Conservation (phyloP, 2,113 vertebrate species). For the Xerus inauris region DNA sequence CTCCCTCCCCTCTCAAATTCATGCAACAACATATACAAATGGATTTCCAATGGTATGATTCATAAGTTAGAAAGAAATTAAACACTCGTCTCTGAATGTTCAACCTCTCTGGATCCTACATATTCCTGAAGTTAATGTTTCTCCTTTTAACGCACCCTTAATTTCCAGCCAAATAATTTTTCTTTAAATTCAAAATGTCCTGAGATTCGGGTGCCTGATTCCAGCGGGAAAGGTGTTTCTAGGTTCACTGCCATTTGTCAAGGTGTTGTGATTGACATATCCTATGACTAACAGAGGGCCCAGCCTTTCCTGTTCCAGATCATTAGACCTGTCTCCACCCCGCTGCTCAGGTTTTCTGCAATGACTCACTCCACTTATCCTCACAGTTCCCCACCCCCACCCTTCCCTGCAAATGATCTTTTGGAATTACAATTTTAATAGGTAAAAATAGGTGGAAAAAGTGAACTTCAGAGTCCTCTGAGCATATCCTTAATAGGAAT, state of each 20-base stretch:
- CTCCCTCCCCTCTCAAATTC: not conserved
- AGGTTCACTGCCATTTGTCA: constrained; percentile 26
- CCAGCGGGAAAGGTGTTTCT: not conserved
- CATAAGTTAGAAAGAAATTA: not conserved
- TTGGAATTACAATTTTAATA: constrained; percentile 46
- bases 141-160: constrained; percentile 10
- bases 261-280: not conserved
- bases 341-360: not conserved
- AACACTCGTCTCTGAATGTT: not conserved
- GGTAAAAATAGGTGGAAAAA: not conserved
- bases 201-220: not conserved
- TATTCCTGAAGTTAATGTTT: not conserved
- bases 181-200: not conserved
- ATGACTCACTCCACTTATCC: not conserved
- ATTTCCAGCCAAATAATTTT: constrained; percentile 53
- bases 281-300: constrained; percentile 1
- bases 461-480: not conserved
- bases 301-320: not conserved
- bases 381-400: not conserved
- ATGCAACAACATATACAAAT: not conserved
- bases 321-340: not conserved
- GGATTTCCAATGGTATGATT: not conserved
- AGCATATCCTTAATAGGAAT: not conserved
- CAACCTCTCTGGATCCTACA: not conserved
- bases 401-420: not conserved